These are phyloP conservation scores for Temnothorax rugatulus DNA, from an alignment of 2,888 invertebrate species.

Conservation along the genomic window DNA sequence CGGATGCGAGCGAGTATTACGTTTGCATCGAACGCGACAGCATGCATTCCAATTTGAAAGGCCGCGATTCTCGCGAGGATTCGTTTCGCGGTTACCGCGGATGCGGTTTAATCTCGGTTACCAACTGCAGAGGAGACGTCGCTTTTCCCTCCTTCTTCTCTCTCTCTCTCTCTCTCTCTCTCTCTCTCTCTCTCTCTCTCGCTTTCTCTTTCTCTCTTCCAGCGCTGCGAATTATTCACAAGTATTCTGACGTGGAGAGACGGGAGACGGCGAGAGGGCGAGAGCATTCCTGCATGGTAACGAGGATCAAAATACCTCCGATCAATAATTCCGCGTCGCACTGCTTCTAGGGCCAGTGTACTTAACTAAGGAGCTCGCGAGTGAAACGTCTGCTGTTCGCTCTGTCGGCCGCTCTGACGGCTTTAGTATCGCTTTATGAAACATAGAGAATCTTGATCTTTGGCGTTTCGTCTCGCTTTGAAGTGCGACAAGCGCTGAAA, in stretches of 20 bases:
- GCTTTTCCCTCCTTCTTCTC: constrained; percentile 5
- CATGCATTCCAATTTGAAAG: constrained; percentile 62
- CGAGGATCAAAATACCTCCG: constrained; percentile 67
- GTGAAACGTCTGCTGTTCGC: constrained; percentile 6
- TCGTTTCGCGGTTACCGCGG: constrained; percentile 62
- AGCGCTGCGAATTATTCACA: constrained; percentile 65
- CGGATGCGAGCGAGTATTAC: constrained; percentile 52
- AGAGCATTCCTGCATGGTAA: constrained; percentile 55
- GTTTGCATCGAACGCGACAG: constrained; percentile 52
- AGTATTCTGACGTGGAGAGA: constrained; percentile 56
- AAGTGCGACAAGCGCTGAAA: constrained; percentile 19
- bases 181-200: constrained; percentile 19
- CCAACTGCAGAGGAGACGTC: constrained; percentile 59
- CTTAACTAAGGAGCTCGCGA: constrained; percentile 34
- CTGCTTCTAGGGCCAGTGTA: constrained; percentile 27
- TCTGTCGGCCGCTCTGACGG: not conserved
- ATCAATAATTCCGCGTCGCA: constrained; percentile 63
- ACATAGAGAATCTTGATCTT: constrained; percentile 36
- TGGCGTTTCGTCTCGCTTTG: constrained; percentile 31
- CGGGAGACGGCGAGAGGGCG: constrained; percentile 2
- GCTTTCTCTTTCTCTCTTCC: constrained; percentile 44
- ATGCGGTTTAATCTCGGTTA: constrained; percentile 69
- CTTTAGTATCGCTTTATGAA: constrained; percentile 29
- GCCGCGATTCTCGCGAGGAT: constrained; percentile 66
- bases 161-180: not conserved